These are phyloP conservation scores for Cerastoderma edule DNA, from an alignment of 2,888 invertebrate genomes.

Conservation along the genomic window DNA sequence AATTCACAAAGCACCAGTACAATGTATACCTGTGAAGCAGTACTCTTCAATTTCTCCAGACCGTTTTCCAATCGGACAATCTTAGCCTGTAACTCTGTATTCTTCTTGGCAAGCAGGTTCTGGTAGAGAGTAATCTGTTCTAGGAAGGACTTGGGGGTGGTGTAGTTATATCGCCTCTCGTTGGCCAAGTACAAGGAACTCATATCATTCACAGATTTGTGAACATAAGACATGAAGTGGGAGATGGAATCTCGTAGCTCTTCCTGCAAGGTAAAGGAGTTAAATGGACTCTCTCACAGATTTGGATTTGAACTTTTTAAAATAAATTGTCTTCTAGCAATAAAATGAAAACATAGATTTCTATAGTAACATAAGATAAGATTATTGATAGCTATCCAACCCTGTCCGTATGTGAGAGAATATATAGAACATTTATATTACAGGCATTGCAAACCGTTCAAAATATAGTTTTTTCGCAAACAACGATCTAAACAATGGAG, in stretches of 20 bases:
- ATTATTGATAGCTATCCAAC: background rate
- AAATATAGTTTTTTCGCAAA: too few relatives aligned
- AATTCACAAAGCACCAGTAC: too few relatives aligned
- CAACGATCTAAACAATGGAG: too few relatives aligned
- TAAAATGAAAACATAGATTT: too few relatives aligned
- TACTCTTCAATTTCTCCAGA: slow-evolving; percentile 93
- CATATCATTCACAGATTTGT: slow-evolving; percentile 95
- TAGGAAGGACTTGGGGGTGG: slow-evolving; percentile 97
- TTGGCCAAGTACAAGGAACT: slow-evolving; percentile 94
- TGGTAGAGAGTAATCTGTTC: slow-evolving; percentile 97
- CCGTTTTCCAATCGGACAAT: slow-evolving; percentile 96
- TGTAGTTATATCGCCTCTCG: slow-evolving; percentile 97
- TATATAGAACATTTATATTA: background rate
- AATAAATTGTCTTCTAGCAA: too few relatives aligned
- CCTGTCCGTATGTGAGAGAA: background rate
- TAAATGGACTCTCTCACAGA: too few relatives aligned
- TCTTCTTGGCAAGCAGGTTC: slow-evolving; percentile 92
- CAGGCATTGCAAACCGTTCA: too few relatives aligned
- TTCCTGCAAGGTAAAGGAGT: too few relatives aligned
- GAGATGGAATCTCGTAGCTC: slow-evolving; percentile 92
- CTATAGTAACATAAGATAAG: too few relatives aligned
- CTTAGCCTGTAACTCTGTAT: slow-evolving; percentile 92
- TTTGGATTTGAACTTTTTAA: too few relatives aligned
- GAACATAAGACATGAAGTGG: slow-evolving; percentile 97
- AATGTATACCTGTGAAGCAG: slow-evolving; percentile 92